Base-by-base conservation (phyloP, 2,113 vertebrate species). In the Picathartes gymnocephalus region DNA sequence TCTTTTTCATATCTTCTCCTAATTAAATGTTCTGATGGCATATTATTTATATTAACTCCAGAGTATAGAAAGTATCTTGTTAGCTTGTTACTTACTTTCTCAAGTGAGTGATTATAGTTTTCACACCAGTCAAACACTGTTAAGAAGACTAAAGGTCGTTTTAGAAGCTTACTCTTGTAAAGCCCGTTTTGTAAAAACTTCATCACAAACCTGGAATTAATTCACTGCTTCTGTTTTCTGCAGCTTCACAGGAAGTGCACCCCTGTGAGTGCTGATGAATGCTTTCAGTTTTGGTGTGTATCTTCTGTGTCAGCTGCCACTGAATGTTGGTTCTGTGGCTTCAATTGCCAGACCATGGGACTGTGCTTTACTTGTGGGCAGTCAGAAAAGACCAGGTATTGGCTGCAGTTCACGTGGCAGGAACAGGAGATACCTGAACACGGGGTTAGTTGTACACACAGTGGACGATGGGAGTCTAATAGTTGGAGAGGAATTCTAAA, bases 261-360 rank as follows among this genome's bases (percentile, higher is more conserved):
- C 23, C 30, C 27, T 57, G 9, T 2, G 33, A 33, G 11, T 42
- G 47, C 40, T 40, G 69, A 28, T 37, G 5, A 7, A 15, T 42
- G 30, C 69, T 81, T 89, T 78, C 24, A 25, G 0, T 84, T 83
- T 33, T 31, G 44, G 11, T 37, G 24, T 66, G 6, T 9, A 1
- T 50, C 16, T 66, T 76, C 31, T 31, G 16, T 25, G 6, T 72
- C 37, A 15, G 20, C 33, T 53, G 12, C n/a, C 13, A 1, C 2
- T 35, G 35, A 51, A 13, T 35, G 19, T 20, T 48, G 17, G 0
- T 50, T 72, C 33, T 71, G 2, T 74, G 86, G 19, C 51, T 71
- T 53, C 31, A 15, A 0, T 33, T 65, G 25, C 62, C 65, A 53
- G 50, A 15, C 31, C 10, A 0, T 0, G 10, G 20, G 47, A 39